A percentile compares a stretch with the other conserved stretches of the same genome.
Evolutionary conservation across 2,888 invertebrate genomes (phyloP).

Genomic region (Podabrus alpinus): DNA sequence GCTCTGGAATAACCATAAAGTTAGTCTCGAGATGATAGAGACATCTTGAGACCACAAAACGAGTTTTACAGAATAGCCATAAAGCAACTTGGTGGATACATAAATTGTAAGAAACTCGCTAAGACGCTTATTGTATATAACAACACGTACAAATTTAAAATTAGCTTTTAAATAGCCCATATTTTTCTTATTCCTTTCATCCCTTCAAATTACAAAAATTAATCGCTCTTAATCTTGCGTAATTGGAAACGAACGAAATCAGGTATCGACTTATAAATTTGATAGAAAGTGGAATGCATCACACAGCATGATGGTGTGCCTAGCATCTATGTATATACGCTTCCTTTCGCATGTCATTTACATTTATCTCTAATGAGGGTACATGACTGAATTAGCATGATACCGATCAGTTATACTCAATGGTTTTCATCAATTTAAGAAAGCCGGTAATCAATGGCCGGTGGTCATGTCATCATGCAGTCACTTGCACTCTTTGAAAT

Average conservation of each 20-base stretch:
- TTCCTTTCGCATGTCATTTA: constrained; percentile 39
- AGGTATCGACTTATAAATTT: constrained; percentile 10
- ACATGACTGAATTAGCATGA: constrained; percentile 46
- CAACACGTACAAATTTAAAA: constrained; percentile 56
- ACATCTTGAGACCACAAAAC: constrained; percentile 56
- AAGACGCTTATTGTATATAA: constrained; percentile 41
- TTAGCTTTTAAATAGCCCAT: constrained; percentile 45
- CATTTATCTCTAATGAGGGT: constrained; percentile 48
- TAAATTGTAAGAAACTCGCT: constrained; percentile 51
- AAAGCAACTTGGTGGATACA: constrained; percentile 54
- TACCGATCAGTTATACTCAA: constrained; percentile 40
- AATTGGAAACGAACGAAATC: not conserved
- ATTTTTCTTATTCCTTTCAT: constrained; percentile 36
- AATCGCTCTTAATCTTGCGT: not conserved
- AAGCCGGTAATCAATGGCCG: constrained; percentile 31
- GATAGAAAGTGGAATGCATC: constrained; percentile 27
- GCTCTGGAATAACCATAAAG: constrained; percentile 56
- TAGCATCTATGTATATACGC: constrained; percentile 18
- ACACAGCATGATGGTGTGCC: not conserved
- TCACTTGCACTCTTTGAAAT: constrained; percentile 24
- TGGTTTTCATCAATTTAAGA: constrained; percentile 35
- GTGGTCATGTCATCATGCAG: constrained; percentile 39
- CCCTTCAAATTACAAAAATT: not conserved
- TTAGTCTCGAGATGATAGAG: constrained; percentile 55
- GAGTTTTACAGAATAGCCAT: constrained; percentile 55